Percentiles rank a stretch among this genome's conserved stretches.
phyloP scores from a whole-genome alignment of 2,113 vertebrate genomes.

The Otus sunia region DNA sequence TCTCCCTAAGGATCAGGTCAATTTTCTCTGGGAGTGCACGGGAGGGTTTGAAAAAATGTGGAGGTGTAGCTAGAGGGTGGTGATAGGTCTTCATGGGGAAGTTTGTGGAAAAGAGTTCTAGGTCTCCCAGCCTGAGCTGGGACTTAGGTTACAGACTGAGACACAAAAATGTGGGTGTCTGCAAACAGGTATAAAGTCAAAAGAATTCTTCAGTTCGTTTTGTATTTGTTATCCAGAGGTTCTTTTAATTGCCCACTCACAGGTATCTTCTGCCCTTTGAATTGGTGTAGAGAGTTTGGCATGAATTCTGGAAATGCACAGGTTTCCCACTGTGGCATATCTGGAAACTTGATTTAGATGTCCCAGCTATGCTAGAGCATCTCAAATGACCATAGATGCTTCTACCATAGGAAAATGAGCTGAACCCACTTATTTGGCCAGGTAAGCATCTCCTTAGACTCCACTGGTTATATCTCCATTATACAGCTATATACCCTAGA shows the following conservation, averaged over 20 bases:
- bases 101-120: neutral
- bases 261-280: neutral
- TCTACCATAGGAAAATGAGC: neutral
- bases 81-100: neutral
- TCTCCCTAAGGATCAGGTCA: fast-evolving
- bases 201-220: neutral
- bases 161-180: neutral
- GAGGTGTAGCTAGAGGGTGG: neutral
- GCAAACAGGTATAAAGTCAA: neutral
- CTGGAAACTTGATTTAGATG: neutral
- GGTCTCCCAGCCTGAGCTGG: neutral
- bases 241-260: neutral
- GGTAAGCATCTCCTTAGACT: neutral
- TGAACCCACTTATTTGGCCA: neutral
- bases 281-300: neutral
- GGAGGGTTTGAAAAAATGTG: neutral
- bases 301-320: neutral
- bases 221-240: neutral
- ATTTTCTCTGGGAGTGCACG: neutral
- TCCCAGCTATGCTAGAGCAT: neutral
- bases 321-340: neutral
- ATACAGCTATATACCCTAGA: neutral
- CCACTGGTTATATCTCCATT: neutral
- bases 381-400: neutral
- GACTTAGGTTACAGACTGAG: neutral